Evolutionary conservation across 2,113 vertebrate species (phyloP), one percentile per base, ranked within the genome.

Genomic region (Tyrannus savana): DNA sequence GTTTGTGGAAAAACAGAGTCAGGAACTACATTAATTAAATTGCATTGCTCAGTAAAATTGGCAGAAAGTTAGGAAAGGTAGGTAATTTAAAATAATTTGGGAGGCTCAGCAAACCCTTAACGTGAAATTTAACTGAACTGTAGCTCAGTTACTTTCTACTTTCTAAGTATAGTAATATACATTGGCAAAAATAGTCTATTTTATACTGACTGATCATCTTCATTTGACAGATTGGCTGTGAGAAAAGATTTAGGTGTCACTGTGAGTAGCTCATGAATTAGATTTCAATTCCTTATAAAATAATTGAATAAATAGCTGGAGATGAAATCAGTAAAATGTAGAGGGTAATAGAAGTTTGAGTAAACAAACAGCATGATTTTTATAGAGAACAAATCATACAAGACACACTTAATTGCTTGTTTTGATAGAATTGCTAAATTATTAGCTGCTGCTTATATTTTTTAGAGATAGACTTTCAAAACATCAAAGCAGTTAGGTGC

Each of bases 311-410:
- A 95, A 93, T 90, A 89, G 9, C 64, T 0, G 0, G 83, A 90
- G 83, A 95, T 92, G 7, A 89, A 92, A 96, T 92, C 73, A 79
- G 56, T 93, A 84, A 96, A 92, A 66, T 93, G 60, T 77, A 79
- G 92, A 94, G 56, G 23, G 58, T 84, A 96, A 96, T 89, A 89
- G 73, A 93, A 94, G 39, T 84, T 94, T 72, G 76, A 47, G 49
- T 93, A 97, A 97, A 96, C 62, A 95, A 93, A n/a, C 95, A 96
- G 90, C 90, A 55, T 94, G 96, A 77, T 90, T 93, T 93, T 96
- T 93, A 93, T 89, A 69, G 88, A 81, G 79, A 93, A 93, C 79
- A 96, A 96, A 94, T 95, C 92, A 96, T 72, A 79, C 85, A 92
- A 93, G 92, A 82, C 96, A 94, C n/a, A 44, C 41, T 94, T 96